phyloP scores from a whole-genome alignment of 2,113 vertebrate species.

The Ctenomys sociabilis region DNA sequence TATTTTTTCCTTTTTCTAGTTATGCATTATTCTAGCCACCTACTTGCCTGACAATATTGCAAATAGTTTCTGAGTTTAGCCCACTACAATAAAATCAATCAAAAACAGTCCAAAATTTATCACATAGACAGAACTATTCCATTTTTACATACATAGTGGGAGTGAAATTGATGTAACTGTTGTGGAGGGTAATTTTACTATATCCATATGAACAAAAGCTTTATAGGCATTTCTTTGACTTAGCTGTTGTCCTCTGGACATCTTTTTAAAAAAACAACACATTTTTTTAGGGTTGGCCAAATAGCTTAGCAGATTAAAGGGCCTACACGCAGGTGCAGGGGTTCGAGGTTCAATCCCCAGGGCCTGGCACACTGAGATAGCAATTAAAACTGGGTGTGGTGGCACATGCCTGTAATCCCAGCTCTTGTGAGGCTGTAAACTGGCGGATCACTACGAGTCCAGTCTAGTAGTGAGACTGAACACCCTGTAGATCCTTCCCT shows the following conservation, averaged over 20 bases:
- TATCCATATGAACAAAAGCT: not conserved
- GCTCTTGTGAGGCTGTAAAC: too few species aligned
- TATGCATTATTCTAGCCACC: not conserved
- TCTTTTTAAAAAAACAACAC: not conserved
- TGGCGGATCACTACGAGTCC: too few species aligned
- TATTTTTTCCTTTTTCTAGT: not conserved
- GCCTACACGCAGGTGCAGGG: too few species aligned
- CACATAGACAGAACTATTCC: not conserved
- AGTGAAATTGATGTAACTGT: not conserved
- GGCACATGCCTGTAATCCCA: too few species aligned
- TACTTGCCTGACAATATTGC: not conserved
- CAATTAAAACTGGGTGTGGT: too few species aligned
- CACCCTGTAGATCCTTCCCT: too few species aligned
- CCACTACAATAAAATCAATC: not conserved
- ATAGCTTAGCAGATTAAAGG: too few species aligned
- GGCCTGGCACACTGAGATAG: too few species aligned
- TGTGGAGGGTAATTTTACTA: not conserved
- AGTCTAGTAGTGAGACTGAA: too few species aligned
- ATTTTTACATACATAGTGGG: not conserved
- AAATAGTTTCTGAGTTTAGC: slow-evolving; percentile 11
- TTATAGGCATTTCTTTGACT: not conserved
- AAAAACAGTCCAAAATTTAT: not conserved
- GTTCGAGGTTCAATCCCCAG: too few species aligned
- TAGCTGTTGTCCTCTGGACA: not conserved
- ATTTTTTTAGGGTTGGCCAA: too few species aligned